Evolutionary conservation across 64 coral and sea anemone species (phyloP).

Genomic region (Dendrophyllia cribrosa): DNA sequence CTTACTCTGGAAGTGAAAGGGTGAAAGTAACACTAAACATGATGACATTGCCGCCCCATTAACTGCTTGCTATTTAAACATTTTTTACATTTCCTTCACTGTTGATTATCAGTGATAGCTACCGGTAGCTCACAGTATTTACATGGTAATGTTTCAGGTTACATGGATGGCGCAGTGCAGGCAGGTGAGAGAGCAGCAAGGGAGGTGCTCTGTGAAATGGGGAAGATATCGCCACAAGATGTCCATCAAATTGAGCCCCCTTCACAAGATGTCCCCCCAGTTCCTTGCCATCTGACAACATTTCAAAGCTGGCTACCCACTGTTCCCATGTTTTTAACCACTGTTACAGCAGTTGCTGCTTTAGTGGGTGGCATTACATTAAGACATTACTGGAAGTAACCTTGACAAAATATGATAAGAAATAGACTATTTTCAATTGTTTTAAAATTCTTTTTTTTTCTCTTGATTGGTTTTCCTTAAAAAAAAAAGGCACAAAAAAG

Average conservation of each 20-base stretch:
- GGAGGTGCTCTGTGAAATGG: constrained; percentile 85
- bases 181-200: constrained; percentile 93
- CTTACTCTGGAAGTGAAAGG: too few relatives aligned
- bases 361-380: constrained; percentile 30
- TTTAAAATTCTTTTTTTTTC: too few relatives aligned
- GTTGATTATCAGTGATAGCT: background rate
- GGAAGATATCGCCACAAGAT: constrained; percentile 73
- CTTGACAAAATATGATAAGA: background rate
- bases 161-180: constrained; percentile 96
- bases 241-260: constrained; percentile 83
- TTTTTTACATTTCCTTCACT: too few relatives aligned
- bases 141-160: constrained; percentile 42
- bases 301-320: constrained; percentile 82
- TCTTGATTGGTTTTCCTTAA: too few relatives aligned
- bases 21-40: too few relatives aligned
- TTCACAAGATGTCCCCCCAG: constrained; percentile 84
- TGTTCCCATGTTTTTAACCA: constrained; percentile 66
- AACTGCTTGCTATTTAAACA: too few relatives aligned
- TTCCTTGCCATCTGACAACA: constrained; percentile 67
- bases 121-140: background rate
- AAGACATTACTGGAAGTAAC: constrained; percentile 21
- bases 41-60: too few relatives aligned
- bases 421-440: background rate
- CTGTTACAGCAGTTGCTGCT: constrained; percentile 24
- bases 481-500: too few relatives aligned